Conservation (phyloP, 2,888 invertebrate species). For the Agrotis exclamationis region DNA sequence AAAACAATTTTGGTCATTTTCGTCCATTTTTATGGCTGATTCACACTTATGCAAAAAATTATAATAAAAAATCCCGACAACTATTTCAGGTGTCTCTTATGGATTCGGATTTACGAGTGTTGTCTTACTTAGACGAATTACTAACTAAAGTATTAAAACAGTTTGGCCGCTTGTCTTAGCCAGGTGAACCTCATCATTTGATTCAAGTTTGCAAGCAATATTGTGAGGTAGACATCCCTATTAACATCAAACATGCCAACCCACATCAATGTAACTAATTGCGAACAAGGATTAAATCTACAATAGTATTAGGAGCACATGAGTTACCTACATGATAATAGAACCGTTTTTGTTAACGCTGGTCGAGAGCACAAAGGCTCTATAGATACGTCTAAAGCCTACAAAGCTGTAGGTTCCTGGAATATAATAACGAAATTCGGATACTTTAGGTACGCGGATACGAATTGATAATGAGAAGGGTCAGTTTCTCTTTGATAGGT, state of each 20-base stretch:
- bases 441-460: constrained; percentile 35
- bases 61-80: too few relatives aligned
- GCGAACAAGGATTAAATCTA: constrained; percentile 26
- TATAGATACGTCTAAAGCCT: constrained; percentile 31
- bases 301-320: constrained; percentile 24
- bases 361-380: constrained; percentile 31
- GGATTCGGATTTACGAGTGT: too few relatives aligned
- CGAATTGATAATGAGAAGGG: constrained; percentile 52
- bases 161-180: too few relatives aligned
- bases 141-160: too few relatives aligned
- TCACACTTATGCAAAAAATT: too few relatives aligned
- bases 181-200: neutral
- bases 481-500: constrained; percentile 40
- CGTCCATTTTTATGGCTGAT: too few relatives aligned
- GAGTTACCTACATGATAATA: constrained; percentile 41
- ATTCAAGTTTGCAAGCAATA: constrained; percentile 16
- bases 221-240: constrained; percentile 15
- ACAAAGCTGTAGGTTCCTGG: constrained; percentile 30
- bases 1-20: too few relatives aligned
- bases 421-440: constrained; percentile 44
- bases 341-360: constrained; percentile 40
- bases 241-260: constrained; percentile 39
- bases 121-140: too few relatives aligned
- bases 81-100: too few relatives aligned
- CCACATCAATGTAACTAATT: constrained; percentile 39